Base-by-base conservation (phyloP, 2,113 vertebrate species). In the Myxocyprinus asiaticus region DNA sequence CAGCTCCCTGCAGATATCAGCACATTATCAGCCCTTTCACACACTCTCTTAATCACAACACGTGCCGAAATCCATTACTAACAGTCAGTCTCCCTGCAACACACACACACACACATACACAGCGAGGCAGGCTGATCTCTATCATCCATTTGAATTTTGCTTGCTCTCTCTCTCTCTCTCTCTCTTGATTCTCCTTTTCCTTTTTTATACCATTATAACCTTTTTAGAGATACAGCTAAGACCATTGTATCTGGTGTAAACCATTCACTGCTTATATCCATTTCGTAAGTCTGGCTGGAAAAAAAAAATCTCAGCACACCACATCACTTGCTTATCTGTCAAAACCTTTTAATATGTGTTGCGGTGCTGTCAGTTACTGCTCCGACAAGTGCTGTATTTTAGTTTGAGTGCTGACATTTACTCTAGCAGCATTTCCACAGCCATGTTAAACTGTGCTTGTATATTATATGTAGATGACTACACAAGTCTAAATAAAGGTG, bases 1-100 rank as follows among this genome's bases (percentile, higher is more conserved):
- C 84, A 69, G 87, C 85, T 94, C 93, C 95, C 93, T 89, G 91
- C 89, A 86, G 91, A 93, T 95, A 94, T 95, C 95, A 90, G 88
- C 90, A 88, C 94, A 93, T 94, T 94, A 95, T 93, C 91, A 85
- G 78, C 89, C 87, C 85, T 86, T 93, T 92, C 89, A 55, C 47
- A 48, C 47, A 92, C 91, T 87, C 92, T 92, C 90, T 90, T 80
- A 92, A 87, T 92, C 94, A 93, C 90, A 89, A 82, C 86, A 86
- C 87, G 89, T 91, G 87, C 92, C 81, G 90, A 93, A 95, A 95
- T 94, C 92, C 93, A 93, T 95, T 94, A 90, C 93, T 93, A 94
- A 91, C 93, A 88, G 90, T 95, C 94, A 94, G 78, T 84, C 82
- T 14, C 53, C 22, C 22, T 3, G 22, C 22, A 33, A 56, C 53